phyloP scores from a whole-genome alignment of 2,888 invertebrate genomes.

The Drosophila lacicola region DNA sequence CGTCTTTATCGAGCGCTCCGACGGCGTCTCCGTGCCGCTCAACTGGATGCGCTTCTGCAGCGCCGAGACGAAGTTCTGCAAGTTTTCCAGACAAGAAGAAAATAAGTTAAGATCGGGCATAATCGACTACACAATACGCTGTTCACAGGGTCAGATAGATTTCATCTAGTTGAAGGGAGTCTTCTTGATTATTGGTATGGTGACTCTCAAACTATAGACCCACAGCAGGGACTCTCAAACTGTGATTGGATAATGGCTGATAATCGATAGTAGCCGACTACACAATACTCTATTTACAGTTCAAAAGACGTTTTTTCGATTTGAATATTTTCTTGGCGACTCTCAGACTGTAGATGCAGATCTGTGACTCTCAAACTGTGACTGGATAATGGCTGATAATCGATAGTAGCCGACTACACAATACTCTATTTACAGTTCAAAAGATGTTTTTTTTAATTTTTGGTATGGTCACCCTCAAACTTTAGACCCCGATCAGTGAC shows the following conservation, averaged over 20 bases:
- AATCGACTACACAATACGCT: background rate
- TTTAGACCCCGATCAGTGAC: too few relatives aligned
- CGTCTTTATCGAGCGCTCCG: constrained; percentile 86
- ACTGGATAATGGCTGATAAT: background rate
- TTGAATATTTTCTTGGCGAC: background rate
- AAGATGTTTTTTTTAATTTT: too few relatives aligned
- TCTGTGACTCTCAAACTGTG: background rate
- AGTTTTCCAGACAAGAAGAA: background rate
- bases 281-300: too few relatives aligned
- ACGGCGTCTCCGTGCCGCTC: constrained; percentile 86
- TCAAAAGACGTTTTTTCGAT: too few relatives aligned
- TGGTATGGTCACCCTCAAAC: too few relatives aligned
- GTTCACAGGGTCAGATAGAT: background rate
- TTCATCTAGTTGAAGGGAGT: background rate
- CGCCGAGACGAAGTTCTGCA: constrained; percentile 92
- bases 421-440: too few relatives aligned
- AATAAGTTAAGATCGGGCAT: background rate
- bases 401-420: too few relatives aligned
- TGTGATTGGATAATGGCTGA: background rate
- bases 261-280: too few relatives aligned
- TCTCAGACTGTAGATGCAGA: constrained; percentile 21
- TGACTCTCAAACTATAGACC: too few relatives aligned
- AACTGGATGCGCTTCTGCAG: constrained; percentile 90
- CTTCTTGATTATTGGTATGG: background rate
- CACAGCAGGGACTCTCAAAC: too few relatives aligned